Conservation (phyloP, 2,797 vertebrate genomes). For the Gobio occitaniae region DNA sequence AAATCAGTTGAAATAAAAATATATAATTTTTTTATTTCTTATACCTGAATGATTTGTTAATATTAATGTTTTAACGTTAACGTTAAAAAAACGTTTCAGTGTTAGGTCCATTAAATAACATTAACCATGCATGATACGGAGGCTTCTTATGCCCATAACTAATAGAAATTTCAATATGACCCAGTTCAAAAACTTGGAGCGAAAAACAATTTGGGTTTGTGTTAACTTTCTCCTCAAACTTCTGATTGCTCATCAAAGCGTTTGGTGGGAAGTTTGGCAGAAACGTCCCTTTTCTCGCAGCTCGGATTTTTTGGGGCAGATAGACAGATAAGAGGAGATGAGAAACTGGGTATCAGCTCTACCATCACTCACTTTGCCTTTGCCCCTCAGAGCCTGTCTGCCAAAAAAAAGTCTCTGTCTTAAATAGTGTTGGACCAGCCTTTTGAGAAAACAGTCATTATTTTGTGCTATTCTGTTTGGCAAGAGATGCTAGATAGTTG, state of each 20-base stretch:
- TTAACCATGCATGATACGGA: neutral
- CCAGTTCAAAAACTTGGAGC: constrained; percentile 43
- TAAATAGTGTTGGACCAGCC: neutral
- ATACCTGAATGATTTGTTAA: neutral
- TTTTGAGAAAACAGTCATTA: neutral
- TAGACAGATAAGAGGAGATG: constrained; percentile 53
- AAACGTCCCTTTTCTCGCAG: constrained; percentile 13
- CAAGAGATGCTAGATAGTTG: neutral
- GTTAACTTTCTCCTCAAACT: constrained; percentile 48
- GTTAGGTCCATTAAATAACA: neutral
- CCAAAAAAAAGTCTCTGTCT: neutral
- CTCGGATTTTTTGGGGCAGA: constrained; percentile 33
- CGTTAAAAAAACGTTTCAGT: neutral
- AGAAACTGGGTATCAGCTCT: constrained; percentile 32
- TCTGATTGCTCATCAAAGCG: constrained; percentile 51
- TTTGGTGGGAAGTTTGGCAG: constrained; percentile 47
- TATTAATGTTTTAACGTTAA: neutral
- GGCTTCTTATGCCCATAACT: constrained; percentile 32
- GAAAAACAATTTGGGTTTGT: constrained; percentile 22
- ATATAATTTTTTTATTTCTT: neutral
- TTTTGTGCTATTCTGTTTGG: neutral
- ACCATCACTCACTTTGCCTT: constrained; percentile 25
- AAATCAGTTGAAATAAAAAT: neutral
- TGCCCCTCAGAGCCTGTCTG: constrained; percentile 20
- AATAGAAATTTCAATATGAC: constrained; percentile 42